Conservation (phyloP, 2,113 vertebrate species). For the Brachypteracias leptosomus region DNA sequence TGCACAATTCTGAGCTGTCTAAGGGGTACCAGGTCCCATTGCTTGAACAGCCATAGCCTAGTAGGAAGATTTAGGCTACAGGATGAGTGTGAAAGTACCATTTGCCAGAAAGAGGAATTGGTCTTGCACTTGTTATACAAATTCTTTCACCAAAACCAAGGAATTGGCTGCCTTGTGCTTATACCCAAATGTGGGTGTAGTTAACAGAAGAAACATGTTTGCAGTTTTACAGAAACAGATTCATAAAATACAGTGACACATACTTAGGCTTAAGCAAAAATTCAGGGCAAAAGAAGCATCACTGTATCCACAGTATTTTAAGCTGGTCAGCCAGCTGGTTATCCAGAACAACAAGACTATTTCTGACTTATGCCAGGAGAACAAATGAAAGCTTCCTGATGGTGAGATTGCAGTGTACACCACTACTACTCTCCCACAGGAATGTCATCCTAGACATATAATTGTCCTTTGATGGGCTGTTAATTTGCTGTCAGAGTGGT, state of each 20-base stretch:
- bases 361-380: not conserved
- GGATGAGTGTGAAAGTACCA: not conserved
- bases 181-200: not conserved
- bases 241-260: not conserved
- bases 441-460: not conserved
- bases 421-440: not conserved
- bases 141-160: not conserved
- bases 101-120: not conserved
- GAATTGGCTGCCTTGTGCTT: not conserved
- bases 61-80: not conserved
- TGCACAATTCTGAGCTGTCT: not conserved
- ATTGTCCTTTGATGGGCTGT: not conserved
- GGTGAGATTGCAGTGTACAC: not conserved
- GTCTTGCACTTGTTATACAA: not conserved
- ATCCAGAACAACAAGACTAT: not conserved
- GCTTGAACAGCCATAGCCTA: not conserved
- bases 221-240: not conserved
- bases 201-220: not conserved
- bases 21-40: not conserved
- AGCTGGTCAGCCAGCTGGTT: not conserved
- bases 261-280: not conserved
- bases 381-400: not conserved
- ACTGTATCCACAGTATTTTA: not conserved
- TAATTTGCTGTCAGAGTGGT: not conserved
- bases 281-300: not conserved